Percentiles rank a stretch among this genome's conserved stretches.
Evolutionary conservation across 2,888 invertebrate species (phyloP).

Genomic region (Perithous albicinctus): DNA sequence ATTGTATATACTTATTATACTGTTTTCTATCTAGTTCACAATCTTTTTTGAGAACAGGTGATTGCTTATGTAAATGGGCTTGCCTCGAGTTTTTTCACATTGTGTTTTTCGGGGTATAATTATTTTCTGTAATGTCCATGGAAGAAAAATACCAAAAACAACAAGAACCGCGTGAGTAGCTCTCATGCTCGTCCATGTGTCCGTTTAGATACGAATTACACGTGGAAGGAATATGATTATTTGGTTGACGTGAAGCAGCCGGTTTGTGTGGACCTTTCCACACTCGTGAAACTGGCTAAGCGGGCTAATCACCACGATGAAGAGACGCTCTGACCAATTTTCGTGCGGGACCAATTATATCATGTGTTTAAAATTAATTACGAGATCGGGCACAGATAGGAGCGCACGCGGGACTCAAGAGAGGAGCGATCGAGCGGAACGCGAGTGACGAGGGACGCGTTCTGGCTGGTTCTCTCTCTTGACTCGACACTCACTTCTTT

Average conservation of each 20-base stretch:
- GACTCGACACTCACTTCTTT: constrained; percentile 7
- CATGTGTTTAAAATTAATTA: constrained; percentile 83
- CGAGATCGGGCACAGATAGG: constrained; percentile 80
- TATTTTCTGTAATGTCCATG: constrained; percentile 42
- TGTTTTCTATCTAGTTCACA: too few relatives aligned
- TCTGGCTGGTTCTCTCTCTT: constrained; percentile 55
- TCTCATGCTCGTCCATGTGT: constrained; percentile 16
- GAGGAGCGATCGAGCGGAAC: constrained; percentile 60
- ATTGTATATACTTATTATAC: too few relatives aligned
- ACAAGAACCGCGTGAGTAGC: constrained; percentile 6
- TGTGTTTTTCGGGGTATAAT: too few relatives aligned
- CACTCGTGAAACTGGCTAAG: constrained; percentile 70
- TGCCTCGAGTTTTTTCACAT: too few relatives aligned
- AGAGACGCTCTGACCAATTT: constrained; percentile 75
- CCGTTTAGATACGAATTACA: constrained; percentile 58
- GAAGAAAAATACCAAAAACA: constrained; percentile 25
- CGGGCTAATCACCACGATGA: constrained; percentile 71
- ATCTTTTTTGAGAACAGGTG: too few relatives aligned
- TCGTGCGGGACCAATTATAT: constrained; percentile 81
- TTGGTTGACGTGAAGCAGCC: constrained; percentile 9
- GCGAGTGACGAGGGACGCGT: constrained; percentile 68
- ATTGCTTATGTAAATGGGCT: too few relatives aligned
- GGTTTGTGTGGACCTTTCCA: constrained; percentile 52
- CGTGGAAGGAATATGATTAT: constrained; percentile 48
- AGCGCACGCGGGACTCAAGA: constrained; percentile 58